A percentile compares a stretch with the other conserved stretches of the same genome.
These are phyloP conservation scores for Spinus pinus DNA, from an alignment of 2,797 vertebrate genomes.

Conservation along the genomic window DNA sequence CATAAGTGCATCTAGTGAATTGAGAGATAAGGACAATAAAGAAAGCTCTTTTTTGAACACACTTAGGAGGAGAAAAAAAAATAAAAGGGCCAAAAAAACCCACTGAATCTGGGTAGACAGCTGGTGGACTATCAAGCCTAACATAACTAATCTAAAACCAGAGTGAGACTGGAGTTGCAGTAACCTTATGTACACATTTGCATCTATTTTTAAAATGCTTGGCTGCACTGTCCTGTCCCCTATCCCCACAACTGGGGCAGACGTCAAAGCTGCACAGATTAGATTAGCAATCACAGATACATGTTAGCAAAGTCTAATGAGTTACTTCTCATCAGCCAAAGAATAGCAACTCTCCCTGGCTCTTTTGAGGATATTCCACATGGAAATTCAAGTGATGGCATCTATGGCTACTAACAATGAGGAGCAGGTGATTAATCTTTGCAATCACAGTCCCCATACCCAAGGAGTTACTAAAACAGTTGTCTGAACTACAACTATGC, in stretches of 20 bases:
- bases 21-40: background rate
- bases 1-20: background rate
- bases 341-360: background rate
- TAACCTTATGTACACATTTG: accelerated
- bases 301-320: background rate
- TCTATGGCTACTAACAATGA: background rate
- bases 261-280: background rate
- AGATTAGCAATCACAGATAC: background rate
- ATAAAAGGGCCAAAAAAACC: background rate
- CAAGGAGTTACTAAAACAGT: background rate
- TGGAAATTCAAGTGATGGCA: background rate
- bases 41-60: background rate
- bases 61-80: background rate
- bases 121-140: background rate
- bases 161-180: background rate
- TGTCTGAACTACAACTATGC: background rate
- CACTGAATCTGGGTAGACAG: background rate
- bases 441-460: background rate
- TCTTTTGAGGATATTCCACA: background rate
- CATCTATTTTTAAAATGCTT: background rate
- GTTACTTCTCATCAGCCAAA: background rate
- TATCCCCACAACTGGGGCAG: background rate
- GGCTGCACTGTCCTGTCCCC: background rate
- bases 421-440: background rate
- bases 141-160: background rate